Conservation (phyloP, 2,113 vertebrate species). For the Pedionomus torquatus region DNA sequence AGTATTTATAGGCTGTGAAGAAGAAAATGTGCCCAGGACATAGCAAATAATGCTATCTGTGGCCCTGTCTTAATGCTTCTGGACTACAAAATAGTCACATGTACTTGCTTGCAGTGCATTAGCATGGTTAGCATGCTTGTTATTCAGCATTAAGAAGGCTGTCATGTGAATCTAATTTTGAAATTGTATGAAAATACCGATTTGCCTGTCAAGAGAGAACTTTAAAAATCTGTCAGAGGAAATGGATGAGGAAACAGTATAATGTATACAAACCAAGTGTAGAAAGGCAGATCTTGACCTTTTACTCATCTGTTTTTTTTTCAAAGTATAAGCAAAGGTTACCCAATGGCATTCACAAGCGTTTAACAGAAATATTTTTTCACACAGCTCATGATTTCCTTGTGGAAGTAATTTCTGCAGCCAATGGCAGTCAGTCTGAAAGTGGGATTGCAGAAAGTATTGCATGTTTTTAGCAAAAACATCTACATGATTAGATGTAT, state of each 20-base stretch:
- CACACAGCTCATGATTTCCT: not conserved
- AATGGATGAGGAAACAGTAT: slow-evolving; percentile 38
- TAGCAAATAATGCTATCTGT: slow-evolving; percentile 3
- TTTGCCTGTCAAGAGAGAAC: slow-evolving; percentile 44
- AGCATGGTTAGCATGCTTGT: slow-evolving; percentile 28
- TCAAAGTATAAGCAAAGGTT: not conserved
- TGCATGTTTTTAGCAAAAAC: not conserved
- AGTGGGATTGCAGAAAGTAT: rapidly evolving
- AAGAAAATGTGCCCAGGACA: slow-evolving; percentile 15
- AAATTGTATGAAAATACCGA: slow-evolving; percentile 33
- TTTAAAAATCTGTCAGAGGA: slow-evolving; percentile 33
- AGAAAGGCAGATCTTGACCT: slow-evolving; percentile 43
- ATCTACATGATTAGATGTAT: not conserved
- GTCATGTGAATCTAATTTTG: slow-evolving; percentile 56
- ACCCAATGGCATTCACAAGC: not conserved
- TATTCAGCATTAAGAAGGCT: slow-evolving; percentile 46
- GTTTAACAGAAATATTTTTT: not conserved
- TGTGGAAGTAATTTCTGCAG: not conserved
- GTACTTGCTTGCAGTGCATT: not conserved
- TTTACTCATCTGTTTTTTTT: not conserved
- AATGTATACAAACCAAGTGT: slow-evolving; percentile 24
- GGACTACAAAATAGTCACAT: slow-evolving; percentile 21
- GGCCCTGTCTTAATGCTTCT: not conserved
- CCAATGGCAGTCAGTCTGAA: not conserved
- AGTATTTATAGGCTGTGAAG: slow-evolving; percentile 2